phyloP scores from a whole-genome alignment of 2,888 invertebrate species.

The Drosophila prolongata region DNA sequence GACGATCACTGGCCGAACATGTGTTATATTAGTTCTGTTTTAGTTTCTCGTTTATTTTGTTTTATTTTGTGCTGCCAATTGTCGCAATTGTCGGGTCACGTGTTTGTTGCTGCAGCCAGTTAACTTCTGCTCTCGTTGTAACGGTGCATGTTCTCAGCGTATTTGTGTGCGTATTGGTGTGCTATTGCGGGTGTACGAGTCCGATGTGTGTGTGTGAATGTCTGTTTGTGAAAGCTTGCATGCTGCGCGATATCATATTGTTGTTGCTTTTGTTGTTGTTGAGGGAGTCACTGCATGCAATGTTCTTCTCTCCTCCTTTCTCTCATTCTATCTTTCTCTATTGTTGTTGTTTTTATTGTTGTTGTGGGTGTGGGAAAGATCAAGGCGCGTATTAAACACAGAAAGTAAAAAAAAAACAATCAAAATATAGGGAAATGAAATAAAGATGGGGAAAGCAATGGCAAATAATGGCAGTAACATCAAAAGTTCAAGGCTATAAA shows the following conservation, averaged over 20 bases:
- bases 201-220: constrained; percentile 24
- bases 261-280: constrained; percentile 41
- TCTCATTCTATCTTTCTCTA: constrained; percentile 1
- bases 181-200: constrained; percentile 4
- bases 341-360: constrained; percentile 27
- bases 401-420: constrained; percentile 47
- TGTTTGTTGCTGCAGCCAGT: constrained; percentile 73
- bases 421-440: constrained; percentile 7
- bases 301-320: constrained; percentile 24
- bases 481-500: constrained; percentile 37
- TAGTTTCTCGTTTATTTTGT: constrained; percentile 33
- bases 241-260: constrained; percentile 71
- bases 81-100: constrained; percentile 78
- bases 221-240: constrained; percentile 70
- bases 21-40: constrained; percentile 46
- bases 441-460: constrained; percentile 2
- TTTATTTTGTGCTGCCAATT: constrained; percentile 62
- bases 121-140: constrained; percentile 79
- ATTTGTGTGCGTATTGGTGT: constrained; percentile 8
- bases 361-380: constrained; percentile 73
- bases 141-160: constrained; percentile 65
- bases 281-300: constrained; percentile 70
- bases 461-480: constrained; percentile 14
- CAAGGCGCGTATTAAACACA: constrained; percentile 66
- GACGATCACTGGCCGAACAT: constrained; percentile 37